Evolutionary conservation across 2,888 invertebrate genomes (phyloP), one percentile per base, ranked within the genome.

Genomic region (Drosophila limbata): DNA sequence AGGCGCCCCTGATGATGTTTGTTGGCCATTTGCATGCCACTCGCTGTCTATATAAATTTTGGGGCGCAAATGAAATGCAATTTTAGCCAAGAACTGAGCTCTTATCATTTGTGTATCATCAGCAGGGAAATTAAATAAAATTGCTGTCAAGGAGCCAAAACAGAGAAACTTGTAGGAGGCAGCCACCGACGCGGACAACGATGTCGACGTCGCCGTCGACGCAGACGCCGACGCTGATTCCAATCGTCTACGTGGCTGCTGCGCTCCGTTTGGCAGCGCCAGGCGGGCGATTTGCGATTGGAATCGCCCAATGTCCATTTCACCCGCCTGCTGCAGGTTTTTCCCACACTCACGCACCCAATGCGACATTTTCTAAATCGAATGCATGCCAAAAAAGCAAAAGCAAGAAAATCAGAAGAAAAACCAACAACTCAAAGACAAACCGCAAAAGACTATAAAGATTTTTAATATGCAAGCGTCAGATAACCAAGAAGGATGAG

Each of bases 361-460:
- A 70, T 73, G 79, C 74, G 72, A 80, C 80, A 81, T 81, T 81
- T 80, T 88, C 86, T 85, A 88, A 88, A 85, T 88, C 85, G 79
- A 87, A 86, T 84, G 84, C 75, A 84, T 84, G 82, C 82, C 82
- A 83, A 86, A 81, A 70, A 52, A 31, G 28, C 28, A 33, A 35
- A 37, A 9, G 37, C 31, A 40, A 33, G 10, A 48, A 19, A 42
- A 72, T 6, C 28, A 28, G 35, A 40, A 42, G 28, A 19, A 35
- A 48, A 33, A 35, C 19, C 35, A 48, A 56, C 45, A 64, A 75
- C 76, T 76, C 82, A 81, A 83, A 84, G 87, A 74, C 84, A 84
- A 88, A 85, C 84, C 84, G 87, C 86, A 86, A 88, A 81, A 84
- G 79, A 81, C 87, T 84, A 84, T 86, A 85, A 85, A 88, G 82